Evolutionary conservation across 2,888 invertebrate genomes (phyloP).

Genomic region (Agapetus fuscipes): DNA sequence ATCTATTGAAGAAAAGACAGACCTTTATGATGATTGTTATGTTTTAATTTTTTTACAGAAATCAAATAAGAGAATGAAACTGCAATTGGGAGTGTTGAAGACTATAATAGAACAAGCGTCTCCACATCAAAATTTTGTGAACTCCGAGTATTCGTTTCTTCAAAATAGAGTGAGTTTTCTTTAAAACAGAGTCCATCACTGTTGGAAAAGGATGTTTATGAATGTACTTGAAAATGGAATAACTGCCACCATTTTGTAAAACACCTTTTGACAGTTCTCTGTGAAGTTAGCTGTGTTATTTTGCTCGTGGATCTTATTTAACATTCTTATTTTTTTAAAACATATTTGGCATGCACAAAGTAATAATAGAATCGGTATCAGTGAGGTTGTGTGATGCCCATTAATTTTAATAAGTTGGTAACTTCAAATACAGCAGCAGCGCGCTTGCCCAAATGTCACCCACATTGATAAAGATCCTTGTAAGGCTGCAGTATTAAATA

Average conservation of each 20-base stretch:
- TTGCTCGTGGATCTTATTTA: too few relatives aligned
- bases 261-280: too few relatives aligned
- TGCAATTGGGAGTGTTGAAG: constrained; percentile 16
- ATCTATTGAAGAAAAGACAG: background rate
- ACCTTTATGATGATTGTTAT: background rate
- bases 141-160: constrained; percentile 13
- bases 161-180: constrained; percentile 17
- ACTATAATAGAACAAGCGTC: constrained; percentile 12
- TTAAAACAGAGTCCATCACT: background rate
- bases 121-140: constrained; percentile 13
- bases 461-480: too few relatives aligned
- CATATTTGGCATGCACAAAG: too few relatives aligned
- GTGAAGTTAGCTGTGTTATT: too few relatives aligned
- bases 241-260: background rate
- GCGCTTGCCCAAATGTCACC: too few relatives aligned
- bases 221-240: background rate
- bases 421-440: too few relatives aligned
- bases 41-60: constrained; percentile 8
- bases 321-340: too few relatives aligned
- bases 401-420: too few relatives aligned
- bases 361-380: too few relatives aligned
- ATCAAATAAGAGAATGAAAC: constrained; percentile 17
- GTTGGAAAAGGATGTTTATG: background rate
- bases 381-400: too few relatives aligned
- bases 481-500: too few relatives aligned